Conservation (phyloP, 1,140 invertebrate genomes). For the Lordiphosa clarofinis region DNA sequence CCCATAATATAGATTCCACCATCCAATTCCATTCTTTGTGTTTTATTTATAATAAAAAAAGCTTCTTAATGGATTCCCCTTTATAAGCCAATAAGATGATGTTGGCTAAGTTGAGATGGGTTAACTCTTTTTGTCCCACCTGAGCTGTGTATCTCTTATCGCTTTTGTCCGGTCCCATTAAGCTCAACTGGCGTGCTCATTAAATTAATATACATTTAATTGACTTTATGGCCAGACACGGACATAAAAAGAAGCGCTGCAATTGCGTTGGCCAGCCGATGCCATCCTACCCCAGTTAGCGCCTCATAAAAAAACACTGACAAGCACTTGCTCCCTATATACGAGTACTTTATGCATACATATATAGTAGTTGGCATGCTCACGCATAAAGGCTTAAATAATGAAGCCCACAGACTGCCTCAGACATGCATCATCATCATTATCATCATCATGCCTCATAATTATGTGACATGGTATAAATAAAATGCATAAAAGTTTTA, state of each 20-base stretch:
- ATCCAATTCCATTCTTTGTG: too few relatives aligned
- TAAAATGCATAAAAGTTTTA: constrained; percentile 53
- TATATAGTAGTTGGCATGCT: constrained; percentile 37
- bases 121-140: constrained; percentile 11
- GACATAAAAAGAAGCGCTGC: constrained; percentile 17
- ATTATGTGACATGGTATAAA: constrained; percentile 67
- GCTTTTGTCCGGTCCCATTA: constrained; percentile 34
- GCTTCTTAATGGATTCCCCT: too few relatives aligned
- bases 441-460: constrained; percentile 42
- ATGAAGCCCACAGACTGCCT: constrained; percentile 42
- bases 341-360: not conserved
- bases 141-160: constrained; percentile 12
- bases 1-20: too few relatives aligned
- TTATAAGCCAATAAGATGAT: too few relatives aligned
- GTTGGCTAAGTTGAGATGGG: too few relatives aligned
- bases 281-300: constrained; percentile 64
- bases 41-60: too few relatives aligned
- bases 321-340: constrained; percentile 29
- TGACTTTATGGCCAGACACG: constrained; percentile 63
- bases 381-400: constrained; percentile 73
- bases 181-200: constrained; percentile 49
- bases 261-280: constrained; percentile 21
- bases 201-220: constrained; percentile 75
- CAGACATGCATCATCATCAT: constrained; percentile 13
- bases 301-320: constrained; percentile 47